Evolutionary conservation across 2,113 vertebrate species (phyloP).

Genomic region (Gallinago paraguaiae): DNA sequence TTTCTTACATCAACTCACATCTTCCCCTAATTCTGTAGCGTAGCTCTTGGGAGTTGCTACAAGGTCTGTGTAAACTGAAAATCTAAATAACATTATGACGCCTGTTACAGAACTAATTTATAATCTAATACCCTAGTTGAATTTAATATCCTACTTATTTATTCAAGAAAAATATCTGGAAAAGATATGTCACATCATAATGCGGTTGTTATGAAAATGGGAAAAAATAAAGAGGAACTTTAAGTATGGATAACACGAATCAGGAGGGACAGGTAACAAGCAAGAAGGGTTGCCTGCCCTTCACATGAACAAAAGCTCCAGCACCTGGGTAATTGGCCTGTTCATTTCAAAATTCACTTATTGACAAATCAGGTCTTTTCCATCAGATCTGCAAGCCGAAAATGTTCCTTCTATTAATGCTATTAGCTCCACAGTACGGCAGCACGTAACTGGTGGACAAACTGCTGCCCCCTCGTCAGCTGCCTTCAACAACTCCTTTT

Average conservation of each 20-base stretch:
- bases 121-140: constrained; percentile 93
- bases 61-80: constrained; percentile 92
- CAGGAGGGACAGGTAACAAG: constrained; percentile 72
- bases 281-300: constrained; percentile 62
- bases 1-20: constrained; percentile 97
- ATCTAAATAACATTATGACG: constrained; percentile 97
- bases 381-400: constrained; percentile 71
- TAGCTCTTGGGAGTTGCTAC: constrained; percentile 96
- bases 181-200: constrained; percentile 81
- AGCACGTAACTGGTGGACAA: constrained; percentile 62
- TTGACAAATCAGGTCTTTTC: constrained; percentile 72
- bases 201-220: constrained; percentile 76
- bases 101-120: constrained; percentile 98
- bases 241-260: constrained; percentile 62
- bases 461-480: constrained; percentile 63
- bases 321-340: constrained; percentile 66
- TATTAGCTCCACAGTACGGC: constrained; percentile 64
- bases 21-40: constrained; percentile 94
- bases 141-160: constrained; percentile 94
- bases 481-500: constrained; percentile 58
- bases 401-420: constrained; percentile 70
- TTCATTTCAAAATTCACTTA: constrained; percentile 76
- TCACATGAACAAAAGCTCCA: constrained; percentile 44
- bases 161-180: constrained; percentile 86
- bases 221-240: constrained; percentile 75